phyloP scores from a whole-genome alignment of 92 coral and sea anemone genomes.

The Zoanthus solanderi region DNA sequence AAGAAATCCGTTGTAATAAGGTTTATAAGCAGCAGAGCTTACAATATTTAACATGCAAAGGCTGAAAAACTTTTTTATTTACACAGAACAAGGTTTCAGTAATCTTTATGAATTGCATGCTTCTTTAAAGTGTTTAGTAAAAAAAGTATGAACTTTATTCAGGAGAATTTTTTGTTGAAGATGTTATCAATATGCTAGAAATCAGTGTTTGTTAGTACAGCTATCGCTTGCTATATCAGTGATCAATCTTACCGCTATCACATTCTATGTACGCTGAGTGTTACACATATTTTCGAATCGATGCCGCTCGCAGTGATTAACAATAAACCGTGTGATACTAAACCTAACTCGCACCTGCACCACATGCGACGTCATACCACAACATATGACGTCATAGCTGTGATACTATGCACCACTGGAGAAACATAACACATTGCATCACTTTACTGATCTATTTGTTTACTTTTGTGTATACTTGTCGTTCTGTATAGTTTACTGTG shows the following conservation, averaged over 20 bases:
- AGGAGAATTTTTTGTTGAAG: too few relatives aligned
- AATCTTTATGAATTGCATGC: too few relatives aligned
- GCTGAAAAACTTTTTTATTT: too few relatives aligned
- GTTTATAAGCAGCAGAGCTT: too few relatives aligned
- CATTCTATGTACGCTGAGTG: neutral
- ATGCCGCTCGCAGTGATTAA: neutral
- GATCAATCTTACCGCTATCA: neutral
- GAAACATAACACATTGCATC: constrained; percentile 48
- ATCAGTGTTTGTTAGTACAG: neutral
- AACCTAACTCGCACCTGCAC: constrained; percentile 39
- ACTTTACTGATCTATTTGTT: neutral
- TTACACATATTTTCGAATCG: neutral
- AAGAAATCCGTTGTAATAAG: too few relatives aligned
- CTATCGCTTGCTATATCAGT: neutral
- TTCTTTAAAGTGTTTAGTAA: too few relatives aligned
- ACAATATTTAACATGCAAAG: too few relatives aligned
- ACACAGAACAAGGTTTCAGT: too few relatives aligned
- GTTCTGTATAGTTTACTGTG: neutral
- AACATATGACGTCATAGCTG: constrained; percentile 4
- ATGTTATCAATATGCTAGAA: too few relatives aligned
- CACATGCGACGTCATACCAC: constrained; percentile 9
- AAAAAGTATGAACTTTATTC: too few relatives aligned
- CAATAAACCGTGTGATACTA: neutral
- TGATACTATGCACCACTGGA: constrained; percentile 28
- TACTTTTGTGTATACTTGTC: neutral